phyloP scores from a whole-genome alignment of 64 coral and sea anemone genomes.

The Platygyra sinensis region DNA sequence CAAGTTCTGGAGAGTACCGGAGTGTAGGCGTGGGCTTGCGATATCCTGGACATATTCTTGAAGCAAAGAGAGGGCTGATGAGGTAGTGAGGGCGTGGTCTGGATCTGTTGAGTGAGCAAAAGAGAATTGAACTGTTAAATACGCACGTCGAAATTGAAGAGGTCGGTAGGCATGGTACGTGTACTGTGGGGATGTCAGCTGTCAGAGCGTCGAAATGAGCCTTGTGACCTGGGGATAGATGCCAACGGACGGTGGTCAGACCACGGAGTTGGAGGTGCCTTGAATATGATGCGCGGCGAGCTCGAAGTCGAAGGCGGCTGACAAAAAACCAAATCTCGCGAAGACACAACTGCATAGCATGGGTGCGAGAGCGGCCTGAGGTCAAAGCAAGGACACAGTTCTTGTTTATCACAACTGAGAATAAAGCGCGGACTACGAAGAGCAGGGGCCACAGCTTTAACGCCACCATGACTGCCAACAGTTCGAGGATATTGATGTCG shows the following conservation, averaged over 20 bases:
- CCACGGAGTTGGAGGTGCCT: neutral
- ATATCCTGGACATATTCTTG: too few relatives aligned
- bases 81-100: too few relatives aligned
- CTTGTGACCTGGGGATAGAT: neutral
- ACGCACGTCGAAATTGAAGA: neutral
- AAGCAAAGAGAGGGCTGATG: too few relatives aligned
- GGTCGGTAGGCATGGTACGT: neutral
- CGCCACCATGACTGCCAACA: too few relatives aligned
- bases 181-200: too few relatives aligned
- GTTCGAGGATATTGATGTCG: too few relatives aligned
- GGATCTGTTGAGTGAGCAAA: neutral
- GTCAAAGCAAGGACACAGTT: neutral
- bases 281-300: neutral
- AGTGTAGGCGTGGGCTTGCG: too few relatives aligned
- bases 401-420: neutral
- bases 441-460: too few relatives aligned
- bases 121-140: neutral
- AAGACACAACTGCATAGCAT: too few relatives aligned
- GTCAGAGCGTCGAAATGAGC: neutral
- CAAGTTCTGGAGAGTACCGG: too few relatives aligned
- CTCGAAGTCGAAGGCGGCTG: too few relatives aligned
- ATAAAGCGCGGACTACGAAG: neutral
- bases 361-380: neutral
- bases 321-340: too few relatives aligned
- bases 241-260: conserved; percentile 25